Base-by-base conservation (phyloP, 2,888 invertebrate species). In the Biston stratarius region DNA sequence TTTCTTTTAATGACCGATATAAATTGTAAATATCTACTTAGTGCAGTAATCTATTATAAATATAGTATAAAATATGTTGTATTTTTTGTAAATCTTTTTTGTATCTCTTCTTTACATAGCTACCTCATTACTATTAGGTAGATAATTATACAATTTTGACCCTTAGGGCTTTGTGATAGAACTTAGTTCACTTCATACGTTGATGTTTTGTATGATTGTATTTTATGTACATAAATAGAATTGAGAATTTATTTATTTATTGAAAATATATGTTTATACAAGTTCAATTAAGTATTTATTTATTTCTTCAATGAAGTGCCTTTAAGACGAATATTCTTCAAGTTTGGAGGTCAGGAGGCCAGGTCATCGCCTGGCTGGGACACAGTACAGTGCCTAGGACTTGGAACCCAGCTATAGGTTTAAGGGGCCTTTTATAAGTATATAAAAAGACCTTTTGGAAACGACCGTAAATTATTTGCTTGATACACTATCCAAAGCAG, bases 1-100 rank as follows among this genome's bases (percentile, higher is more conserved):
- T 24, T 24, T 24, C 24, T 24, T 3, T 24, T 24, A 24, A 24
- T 24, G 24, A 24, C 24, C 24, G 42, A 24, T 55, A 14, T 42
- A 38, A 40, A 53, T 53, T 53, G 45, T 53, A 57, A 52, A 49
- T 56, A 55, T 59, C 7, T 59, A 55, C 24, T 42, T 61, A 47
- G 9, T 38, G 6, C 56, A 57, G 53, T 60, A 47, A 15, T 14
- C 40, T 61, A 48, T 64, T 57, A 52, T 65, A n/a, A 33, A 51
- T 56, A 58, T 75, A 64, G 71, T 74, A 77, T 78, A 79, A 78
- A 79, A 78, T 74, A 79, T 78, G 75, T 78, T 81, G 75, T 76
- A 69, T 78, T 70, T 77, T 79, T 77, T 77, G 77, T 83, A 82
- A 77, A 76, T 78, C 74, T 77, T 77, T 24, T 81, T 76, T 47